Percentiles rank a stretch among this genome's conserved stretches.
Conservation (phyloP, 2,797 vertebrate genomes). For the Catharus ustulatus region DNA sequence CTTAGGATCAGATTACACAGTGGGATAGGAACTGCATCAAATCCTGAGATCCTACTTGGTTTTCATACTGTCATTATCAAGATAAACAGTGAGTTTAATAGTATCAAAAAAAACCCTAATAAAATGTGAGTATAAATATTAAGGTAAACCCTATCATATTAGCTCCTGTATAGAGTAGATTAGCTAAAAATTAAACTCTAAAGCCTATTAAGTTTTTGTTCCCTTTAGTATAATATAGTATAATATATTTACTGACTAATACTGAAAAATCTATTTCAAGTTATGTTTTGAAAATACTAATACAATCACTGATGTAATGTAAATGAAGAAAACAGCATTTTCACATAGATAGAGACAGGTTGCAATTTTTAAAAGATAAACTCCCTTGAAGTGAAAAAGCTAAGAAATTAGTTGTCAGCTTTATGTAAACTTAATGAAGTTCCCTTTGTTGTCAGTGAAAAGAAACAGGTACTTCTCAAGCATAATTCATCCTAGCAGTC, state of each 20-base stretch:
- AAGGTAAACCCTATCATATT: not conserved
- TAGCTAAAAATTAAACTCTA: not conserved
- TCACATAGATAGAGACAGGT: not conserved
- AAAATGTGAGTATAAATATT: not conserved
- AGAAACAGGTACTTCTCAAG: not conserved
- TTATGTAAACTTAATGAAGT: not conserved
- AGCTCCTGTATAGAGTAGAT: not conserved
- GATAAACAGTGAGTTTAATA: not conserved
- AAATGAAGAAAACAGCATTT: not conserved
- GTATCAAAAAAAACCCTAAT: not conserved
- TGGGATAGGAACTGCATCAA: constrained; percentile 1
- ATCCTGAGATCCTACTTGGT: not conserved
- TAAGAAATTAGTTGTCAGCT: not conserved
- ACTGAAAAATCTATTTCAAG: not conserved
- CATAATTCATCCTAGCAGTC: not conserved
- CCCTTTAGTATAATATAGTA: not conserved
- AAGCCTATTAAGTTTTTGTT: not conserved
- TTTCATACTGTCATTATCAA: constrained; percentile 1
- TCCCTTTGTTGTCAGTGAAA: constrained; percentile 30
- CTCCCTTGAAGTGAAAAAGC: not conserved
- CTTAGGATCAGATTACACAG: constrained; percentile 38
- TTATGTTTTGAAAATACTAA: not conserved
- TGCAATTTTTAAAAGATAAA: not conserved
- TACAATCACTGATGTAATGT: not conserved
- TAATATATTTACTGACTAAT: not conserved